Conservation (phyloP, 2,113 vertebrate species). For the Tautogolabrus adspersus region DNA sequence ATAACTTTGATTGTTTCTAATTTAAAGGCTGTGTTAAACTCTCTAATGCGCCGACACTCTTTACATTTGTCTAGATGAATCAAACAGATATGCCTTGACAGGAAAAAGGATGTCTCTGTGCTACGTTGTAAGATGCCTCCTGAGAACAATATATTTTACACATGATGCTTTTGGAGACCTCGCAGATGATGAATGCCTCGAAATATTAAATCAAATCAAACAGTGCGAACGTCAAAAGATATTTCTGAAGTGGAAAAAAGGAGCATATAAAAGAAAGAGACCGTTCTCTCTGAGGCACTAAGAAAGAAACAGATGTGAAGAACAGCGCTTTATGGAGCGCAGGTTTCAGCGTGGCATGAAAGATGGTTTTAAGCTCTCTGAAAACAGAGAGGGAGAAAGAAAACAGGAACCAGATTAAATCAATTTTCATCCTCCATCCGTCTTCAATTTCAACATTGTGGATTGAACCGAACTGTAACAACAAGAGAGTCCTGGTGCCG, state of each 20-base stretch:
- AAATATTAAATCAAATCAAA: conserved; percentile 64
- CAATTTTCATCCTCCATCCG: conserved; percentile 75
- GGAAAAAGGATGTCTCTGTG: conserved; percentile 54
- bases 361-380: conserved; percentile 69
- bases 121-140: conserved; percentile 46
- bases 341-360: conserved; percentile 76
- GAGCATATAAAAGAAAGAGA: conserved; percentile 36
- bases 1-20: background rate
- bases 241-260: conserved; percentile 43
- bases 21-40: background rate
- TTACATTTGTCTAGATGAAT: conserved; percentile 51
- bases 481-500: conserved; percentile 51
- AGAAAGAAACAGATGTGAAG: conserved; percentile 79
- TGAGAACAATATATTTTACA: conserved; percentile 63
- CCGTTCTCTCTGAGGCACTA: conserved; percentile 39
- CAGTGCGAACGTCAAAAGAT: conserved; percentile 28
- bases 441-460: conserved; percentile 73
- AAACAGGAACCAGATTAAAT: conserved; percentile 81
- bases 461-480: conserved; percentile 66
- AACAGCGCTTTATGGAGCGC: conserved; percentile 68
- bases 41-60: background rate
- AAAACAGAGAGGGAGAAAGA: conserved; percentile 75
- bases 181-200: conserved; percentile 51
- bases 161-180: conserved; percentile 42
- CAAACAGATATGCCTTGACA: conserved; percentile 57